Evolutionary conservation across 2,113 vertebrate genomes (phyloP), one percentile per base, ranked within the genome.

Genomic region (Serranochromis macrocephalus): DNA sequence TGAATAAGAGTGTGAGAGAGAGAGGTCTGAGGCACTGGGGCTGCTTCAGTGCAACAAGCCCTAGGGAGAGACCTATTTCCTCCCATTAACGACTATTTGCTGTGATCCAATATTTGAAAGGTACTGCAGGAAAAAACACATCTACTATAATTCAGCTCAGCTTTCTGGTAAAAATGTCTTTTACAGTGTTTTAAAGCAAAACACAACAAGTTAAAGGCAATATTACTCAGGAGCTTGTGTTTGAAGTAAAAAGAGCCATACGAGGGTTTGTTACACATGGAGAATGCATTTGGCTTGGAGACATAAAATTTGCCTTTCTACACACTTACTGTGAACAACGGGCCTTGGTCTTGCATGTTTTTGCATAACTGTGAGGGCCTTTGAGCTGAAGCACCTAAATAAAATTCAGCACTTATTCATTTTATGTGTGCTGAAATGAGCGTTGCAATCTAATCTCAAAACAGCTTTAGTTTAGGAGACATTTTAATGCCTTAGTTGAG

Each of bases 11-110:
- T 3, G 84, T 4, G 17, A 5, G 33, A 7, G 78, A 29, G 75
- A 29, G 75, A 82, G 86, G 61, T 82, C 66, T 85, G 68, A 93
- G 79, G 79, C 82, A 24, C 16, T 33, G 42, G 57, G 86, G 58
- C 86, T 91, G 88, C 82, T 55, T 85, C 84, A 33, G 73, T 57
- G 84, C 84, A 89, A 83, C 58, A 91, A 88, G 90, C 94, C 91
- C 93, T n/a, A 66, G 94, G 90, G 94, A 94, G 45, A 89, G 49
- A 87, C 82, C 82, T 82, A 94, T 95, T 96, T 96, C 94, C 93
- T 95, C 88, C 93, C 93, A 95, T 96, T 96, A 96, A 94, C 88
- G 71, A 92, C 87, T 88, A 92, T 94, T 93, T 95, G 89, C 94
- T 86, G 82, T 91, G 87, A 94, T 94, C 85, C 92, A 94, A 92